Percentiles rank a stretch among this genome's conserved stretches.
phyloP scores from a whole-genome alignment of 2,888 invertebrate genomes.

The Clunio marinus region DNA sequence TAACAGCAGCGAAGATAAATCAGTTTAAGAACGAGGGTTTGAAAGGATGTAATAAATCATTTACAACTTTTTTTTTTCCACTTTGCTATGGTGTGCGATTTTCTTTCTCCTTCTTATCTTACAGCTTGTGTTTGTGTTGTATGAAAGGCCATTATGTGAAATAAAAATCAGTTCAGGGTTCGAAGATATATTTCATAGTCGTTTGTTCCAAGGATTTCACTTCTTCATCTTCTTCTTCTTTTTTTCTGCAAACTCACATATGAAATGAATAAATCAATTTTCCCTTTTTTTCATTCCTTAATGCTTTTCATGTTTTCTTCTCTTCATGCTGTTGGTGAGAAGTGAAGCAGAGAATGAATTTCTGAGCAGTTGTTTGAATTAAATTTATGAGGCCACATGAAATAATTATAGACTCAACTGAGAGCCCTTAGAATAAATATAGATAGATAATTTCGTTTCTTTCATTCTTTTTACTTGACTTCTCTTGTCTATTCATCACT shows the following conservation, averaged over 20 bases:
- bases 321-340: not conserved
- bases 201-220: not conserved
- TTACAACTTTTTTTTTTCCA: slow-evolving; percentile 21
- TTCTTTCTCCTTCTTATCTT: not conserved
- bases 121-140: not conserved
- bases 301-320: not conserved
- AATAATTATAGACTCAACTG: not conserved
- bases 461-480: not conserved
- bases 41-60: slow-evolving; percentile 33
- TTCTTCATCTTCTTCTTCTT: not conserved
- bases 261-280: slow-evolving; percentile 21
- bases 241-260: slow-evolving; percentile 4
- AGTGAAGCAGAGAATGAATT: not conserved
- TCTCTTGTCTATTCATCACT: not conserved
- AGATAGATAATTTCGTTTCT: too few species aligned
- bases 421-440: not conserved
- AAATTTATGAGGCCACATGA: not conserved
- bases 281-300: not conserved
- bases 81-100: not conserved
- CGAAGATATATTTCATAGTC: slow-evolving; percentile 7
- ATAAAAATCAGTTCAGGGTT: not conserved
- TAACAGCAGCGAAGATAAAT: slow-evolving; percentile 18
- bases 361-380: not conserved
- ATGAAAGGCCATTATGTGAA: not conserved
- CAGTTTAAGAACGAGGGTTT: slow-evolving; percentile 22